Evolutionary conservation across 2,113 vertebrate species (phyloP).

Genomic region (Ceuthmochares aereus): DNA sequence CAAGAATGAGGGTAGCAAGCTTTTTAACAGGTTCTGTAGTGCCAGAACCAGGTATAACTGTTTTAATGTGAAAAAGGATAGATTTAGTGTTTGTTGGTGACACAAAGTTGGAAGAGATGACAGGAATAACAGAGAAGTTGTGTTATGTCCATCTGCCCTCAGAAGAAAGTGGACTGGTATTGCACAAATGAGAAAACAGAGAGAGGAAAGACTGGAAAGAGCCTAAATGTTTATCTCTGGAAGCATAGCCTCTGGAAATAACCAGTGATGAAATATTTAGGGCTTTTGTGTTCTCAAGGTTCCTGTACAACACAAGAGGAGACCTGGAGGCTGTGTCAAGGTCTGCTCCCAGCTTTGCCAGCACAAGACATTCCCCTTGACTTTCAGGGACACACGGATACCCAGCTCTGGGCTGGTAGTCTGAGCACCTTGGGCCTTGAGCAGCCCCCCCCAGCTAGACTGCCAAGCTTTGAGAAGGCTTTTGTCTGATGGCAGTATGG

Average conservation of each 20-base stretch:
- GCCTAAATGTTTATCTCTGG: neutral
- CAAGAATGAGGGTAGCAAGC: neutral
- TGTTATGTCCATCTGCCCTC: neutral
- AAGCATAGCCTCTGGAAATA: neutral
- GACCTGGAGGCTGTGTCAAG: neutral
- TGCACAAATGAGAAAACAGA: neutral
- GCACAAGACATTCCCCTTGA: rapidly evolving
- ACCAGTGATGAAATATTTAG: neutral
- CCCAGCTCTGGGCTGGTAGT: too few relatives aligned
- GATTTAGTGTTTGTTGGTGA: neutral
- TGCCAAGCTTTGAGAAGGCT: neutral
- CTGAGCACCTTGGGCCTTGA: rapidly evolving
- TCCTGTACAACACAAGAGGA: neutral
- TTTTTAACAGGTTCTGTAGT: neutral
- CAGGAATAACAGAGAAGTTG: neutral
- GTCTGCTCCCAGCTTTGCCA: rapidly evolving
- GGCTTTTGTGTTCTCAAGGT: neutral
- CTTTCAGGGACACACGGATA: too few relatives aligned
- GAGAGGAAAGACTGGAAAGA: neutral
- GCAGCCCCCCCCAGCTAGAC: neutral
- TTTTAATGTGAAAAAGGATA: neutral
- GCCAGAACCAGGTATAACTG: neutral
- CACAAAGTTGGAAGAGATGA: neutral
- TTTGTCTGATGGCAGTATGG: rapidly evolving
- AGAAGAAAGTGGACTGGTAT: neutral